Evolutionary conservation across 2,113 vertebrate species (phyloP).

Genomic region (Trinectes maculatus): DNA sequence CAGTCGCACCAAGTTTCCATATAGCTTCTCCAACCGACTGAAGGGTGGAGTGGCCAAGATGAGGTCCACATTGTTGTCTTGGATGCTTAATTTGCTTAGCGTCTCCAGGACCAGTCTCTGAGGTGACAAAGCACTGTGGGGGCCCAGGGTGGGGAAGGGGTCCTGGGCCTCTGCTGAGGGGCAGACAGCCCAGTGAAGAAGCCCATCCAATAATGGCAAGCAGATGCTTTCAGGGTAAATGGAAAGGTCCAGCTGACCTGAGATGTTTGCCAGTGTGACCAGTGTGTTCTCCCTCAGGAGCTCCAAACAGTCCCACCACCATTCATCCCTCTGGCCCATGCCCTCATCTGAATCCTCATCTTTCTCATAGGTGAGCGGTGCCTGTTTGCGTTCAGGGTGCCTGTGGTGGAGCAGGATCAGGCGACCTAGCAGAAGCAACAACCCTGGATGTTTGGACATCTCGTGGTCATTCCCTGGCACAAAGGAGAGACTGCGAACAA

Average conservation of each 20-base stretch:
- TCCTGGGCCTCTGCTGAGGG: conserved; percentile 98
- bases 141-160: conserved; percentile 94
- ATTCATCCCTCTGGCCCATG: conserved; percentile 93
- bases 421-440: conserved; percentile 94
- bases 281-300: conserved; percentile 96
- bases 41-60: conserved; percentile 97
- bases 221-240: conserved; percentile 97
- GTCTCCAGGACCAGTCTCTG: conserved; percentile 99
- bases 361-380: conserved; percentile 96
- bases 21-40: conserved; percentile 95
- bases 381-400: conserved; percentile 97
- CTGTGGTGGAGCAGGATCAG: conserved; percentile 95
- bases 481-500: conserved; percentile 97
- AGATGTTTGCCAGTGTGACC: conserved; percentile 98
- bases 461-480: conserved; percentile 97
- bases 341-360: conserved; percentile 97
- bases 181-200: conserved; percentile 98
- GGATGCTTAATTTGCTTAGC: conserved; percentile 99
- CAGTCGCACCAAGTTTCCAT: conserved; percentile 95
- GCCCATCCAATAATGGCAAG: conserved; percentile 95
- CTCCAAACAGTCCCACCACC: conserved; percentile 99
- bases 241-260: conserved; percentile 97
- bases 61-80: conserved; percentile 99
- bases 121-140: conserved; percentile 94
- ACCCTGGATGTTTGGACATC: conserved; percentile 97